These are phyloP conservation scores for Cynaeus angustus DNA, from an alignment of 2,888 invertebrate species.

Conservation along the genomic window DNA sequence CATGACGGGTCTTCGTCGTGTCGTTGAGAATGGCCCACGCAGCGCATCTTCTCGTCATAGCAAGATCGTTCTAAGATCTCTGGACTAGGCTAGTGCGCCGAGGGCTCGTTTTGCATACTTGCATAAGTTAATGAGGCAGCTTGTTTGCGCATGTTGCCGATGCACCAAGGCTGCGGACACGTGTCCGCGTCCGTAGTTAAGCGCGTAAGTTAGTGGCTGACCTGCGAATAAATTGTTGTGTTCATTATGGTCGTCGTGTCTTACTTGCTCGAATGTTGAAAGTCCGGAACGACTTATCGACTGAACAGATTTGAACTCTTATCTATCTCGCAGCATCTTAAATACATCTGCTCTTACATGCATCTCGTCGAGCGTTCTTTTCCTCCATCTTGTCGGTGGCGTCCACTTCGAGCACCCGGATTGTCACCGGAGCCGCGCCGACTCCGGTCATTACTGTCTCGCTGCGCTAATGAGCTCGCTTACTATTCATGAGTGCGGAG, in stretches of 20 bases:
- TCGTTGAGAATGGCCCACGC: conserved; percentile 8
- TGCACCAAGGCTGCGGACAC: conserved; percentile 55
- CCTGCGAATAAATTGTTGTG: conserved; percentile 63
- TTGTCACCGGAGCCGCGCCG: conserved; percentile 51
- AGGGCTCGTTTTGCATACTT: conserved; percentile 62
- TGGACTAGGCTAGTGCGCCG: conserved; percentile 43
- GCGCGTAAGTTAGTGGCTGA: conserved; percentile 63
- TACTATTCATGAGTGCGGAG: conserved; percentile 68
- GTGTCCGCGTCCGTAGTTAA: conserved; percentile 53
- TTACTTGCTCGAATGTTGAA: conserved; percentile 61
- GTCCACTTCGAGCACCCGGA: conserved; percentile 4
- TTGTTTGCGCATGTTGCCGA: conserved; percentile 56
- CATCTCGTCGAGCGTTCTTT: conserved; percentile 52
- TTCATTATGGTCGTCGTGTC: conserved; percentile 65
- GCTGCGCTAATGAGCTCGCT: conserved; percentile 66
- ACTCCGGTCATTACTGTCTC: conserved; percentile 63
- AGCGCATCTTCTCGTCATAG: conserved; percentile 9
- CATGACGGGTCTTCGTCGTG: not conserved
- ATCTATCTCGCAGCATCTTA: conserved; percentile 56
- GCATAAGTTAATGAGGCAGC: conserved; percentile 63
- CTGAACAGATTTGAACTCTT: conserved; percentile 14
- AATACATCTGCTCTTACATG: conserved; percentile 59
- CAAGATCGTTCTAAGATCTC: conserved; percentile 8
- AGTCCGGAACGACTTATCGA: conserved; percentile 61
- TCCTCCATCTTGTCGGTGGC: conserved; percentile 9